phyloP scores from a whole-genome alignment of 1,140 invertebrate genomes.

The Eciton burchellii region DNA sequence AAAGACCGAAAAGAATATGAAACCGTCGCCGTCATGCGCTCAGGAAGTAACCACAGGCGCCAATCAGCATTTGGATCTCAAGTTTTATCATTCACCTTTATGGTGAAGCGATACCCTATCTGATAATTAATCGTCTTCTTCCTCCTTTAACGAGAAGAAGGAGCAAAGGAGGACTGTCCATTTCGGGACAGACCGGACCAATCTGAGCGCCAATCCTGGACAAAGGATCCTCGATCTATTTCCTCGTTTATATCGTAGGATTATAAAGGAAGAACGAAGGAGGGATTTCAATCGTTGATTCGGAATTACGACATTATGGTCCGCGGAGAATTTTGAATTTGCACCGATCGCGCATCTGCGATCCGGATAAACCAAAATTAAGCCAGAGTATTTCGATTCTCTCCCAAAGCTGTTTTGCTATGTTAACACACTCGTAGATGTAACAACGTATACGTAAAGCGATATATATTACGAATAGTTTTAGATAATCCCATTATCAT shows the following conservation, averaged over 20 bases:
- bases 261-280: background rate
- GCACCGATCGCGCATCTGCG: background rate
- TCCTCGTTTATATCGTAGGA: background rate
- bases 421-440: background rate
- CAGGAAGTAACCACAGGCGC: conserved; percentile 77
- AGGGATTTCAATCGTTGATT: background rate
- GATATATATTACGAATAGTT: conserved; percentile 11
- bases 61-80: conserved; percentile 81
- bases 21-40: conserved; percentile 79
- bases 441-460: no score
- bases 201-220: background rate
- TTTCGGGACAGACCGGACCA: background rate
- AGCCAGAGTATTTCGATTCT: background rate
- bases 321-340: background rate
- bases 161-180: no score
- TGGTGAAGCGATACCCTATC: conserved; percentile 78
- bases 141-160: background rate
- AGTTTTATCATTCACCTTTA: conserved; percentile 84
- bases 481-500: conserved; percentile 14
- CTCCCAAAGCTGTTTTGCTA: background rate
- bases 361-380: background rate
- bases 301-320: background rate
- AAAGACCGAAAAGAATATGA: conserved; percentile 70
- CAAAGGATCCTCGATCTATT: conserved; percentile 7
- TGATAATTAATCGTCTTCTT: background rate